These are phyloP conservation scores for Tragelaphus scriptus DNA, from an alignment of 2,113 vertebrate species.

Conservation along the genomic window DNA sequence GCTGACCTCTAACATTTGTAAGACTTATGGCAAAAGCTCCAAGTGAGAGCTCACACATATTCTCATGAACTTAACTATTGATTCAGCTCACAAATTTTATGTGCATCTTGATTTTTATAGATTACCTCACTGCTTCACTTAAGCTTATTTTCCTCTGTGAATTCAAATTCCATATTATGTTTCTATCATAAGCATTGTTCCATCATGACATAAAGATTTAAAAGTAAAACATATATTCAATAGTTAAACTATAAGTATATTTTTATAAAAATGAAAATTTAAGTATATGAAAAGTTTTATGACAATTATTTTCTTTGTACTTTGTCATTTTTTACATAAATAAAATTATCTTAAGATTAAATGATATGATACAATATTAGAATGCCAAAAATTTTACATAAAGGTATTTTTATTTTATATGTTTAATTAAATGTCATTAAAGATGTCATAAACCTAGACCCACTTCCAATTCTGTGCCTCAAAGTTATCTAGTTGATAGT, in stretches of 20 bases:
- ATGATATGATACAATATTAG: neutral
- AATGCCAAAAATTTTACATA: neutral
- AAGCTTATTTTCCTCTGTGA: neutral
- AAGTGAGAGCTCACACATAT: neutral
- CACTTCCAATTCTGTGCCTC: neutral
- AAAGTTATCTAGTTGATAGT: neutral
- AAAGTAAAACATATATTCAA: neutral
- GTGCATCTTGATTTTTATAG: neutral
- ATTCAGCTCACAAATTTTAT: neutral
- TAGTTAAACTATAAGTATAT: neutral
- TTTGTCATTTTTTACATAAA: neutral
- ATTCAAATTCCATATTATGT: neutral
- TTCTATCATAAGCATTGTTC: neutral
- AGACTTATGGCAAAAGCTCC: neutral
- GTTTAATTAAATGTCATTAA: neutral
- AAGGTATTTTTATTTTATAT: neutral
- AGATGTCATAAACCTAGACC: neutral
- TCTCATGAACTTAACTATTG: neutral
- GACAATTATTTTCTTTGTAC: neutral
- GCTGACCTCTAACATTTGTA: fast-evolving
- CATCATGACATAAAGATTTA: neutral
- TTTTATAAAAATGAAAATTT: neutral
- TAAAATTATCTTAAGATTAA: neutral
- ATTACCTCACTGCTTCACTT: neutral
- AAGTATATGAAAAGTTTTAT: neutral